phyloP scores from a whole-genome alignment of 2,888 invertebrate genomes.

The Melitaea athalia region DNA sequence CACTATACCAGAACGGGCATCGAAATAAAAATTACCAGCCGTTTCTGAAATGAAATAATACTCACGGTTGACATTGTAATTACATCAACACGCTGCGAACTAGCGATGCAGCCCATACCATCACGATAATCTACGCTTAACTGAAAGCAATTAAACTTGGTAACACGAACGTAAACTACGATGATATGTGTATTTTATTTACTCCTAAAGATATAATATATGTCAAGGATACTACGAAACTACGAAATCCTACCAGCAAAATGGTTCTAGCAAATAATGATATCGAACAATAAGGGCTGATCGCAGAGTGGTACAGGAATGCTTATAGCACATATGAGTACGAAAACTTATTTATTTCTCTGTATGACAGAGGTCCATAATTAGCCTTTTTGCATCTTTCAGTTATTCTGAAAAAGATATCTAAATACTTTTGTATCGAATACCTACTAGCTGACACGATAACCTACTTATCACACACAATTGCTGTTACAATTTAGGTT shows the following conservation, averaged over 20 bases:
- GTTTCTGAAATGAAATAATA: slow-evolving; percentile 12
- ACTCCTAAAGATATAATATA: slow-evolving; percentile 39
- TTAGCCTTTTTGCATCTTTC: too few species aligned
- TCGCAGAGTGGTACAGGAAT: slow-evolving; percentile 53
- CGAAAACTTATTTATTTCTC: neutral
- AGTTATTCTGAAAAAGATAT: too few species aligned
- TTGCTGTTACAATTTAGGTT: too few species aligned
- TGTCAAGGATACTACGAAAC: slow-evolving; percentile 58
- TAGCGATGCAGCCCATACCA: slow-evolving; percentile 70
- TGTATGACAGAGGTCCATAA: too few species aligned
- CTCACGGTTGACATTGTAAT: slow-evolving; percentile 52
- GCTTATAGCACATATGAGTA: neutral
- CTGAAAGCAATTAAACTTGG: neutral
- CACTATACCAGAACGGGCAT: too few species aligned
- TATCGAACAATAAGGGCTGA: slow-evolving; percentile 54
- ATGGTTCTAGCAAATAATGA: slow-evolving; percentile 18
- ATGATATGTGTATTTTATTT: neutral
- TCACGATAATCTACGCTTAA: slow-evolving; percentile 5
- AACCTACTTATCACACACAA: too few species aligned
- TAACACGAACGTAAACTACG: neutral
- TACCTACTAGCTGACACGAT: too few species aligned
- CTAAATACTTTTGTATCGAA: too few species aligned
- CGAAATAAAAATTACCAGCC: neutral
- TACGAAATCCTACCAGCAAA: slow-evolving; percentile 25
- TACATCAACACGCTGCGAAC: slow-evolving; percentile 51